Evolutionary conservation across 2,888 invertebrate genomes (phyloP).

Genomic region (Icerya purchasi): DNA sequence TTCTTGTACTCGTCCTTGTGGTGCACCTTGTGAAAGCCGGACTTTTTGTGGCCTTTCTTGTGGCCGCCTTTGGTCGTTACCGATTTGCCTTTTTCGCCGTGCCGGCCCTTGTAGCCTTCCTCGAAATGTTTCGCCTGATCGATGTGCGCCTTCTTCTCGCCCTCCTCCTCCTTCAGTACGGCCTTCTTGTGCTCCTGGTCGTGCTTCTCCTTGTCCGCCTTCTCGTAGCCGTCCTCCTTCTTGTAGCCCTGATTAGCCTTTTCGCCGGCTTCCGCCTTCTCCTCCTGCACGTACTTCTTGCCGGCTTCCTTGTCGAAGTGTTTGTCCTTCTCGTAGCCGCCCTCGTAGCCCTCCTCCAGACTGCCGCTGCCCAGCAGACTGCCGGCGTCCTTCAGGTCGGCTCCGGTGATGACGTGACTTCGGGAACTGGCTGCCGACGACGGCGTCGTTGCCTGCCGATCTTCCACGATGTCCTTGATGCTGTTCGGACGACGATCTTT

Average conservation of each 20-base stretch:
- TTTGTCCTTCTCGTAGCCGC: constrained; percentile 18
- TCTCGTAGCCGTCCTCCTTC: constrained; percentile 31
- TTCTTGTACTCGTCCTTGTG: constrained; percentile 58
- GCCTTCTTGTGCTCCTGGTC: constrained; percentile 33
- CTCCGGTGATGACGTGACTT: neutral
- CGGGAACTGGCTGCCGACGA: neutral
- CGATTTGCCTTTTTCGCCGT: constrained; percentile 34
- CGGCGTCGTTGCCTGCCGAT: constrained; percentile 2
- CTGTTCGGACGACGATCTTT: constrained; percentile 13
- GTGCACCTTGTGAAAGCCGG: constrained; percentile 49
- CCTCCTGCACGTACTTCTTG: constrained; percentile 29
- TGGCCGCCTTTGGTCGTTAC: constrained; percentile 36
- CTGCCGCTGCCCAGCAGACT: constrained; percentile 7
- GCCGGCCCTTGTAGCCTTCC: constrained; percentile 31
- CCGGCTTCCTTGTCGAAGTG: constrained; percentile 27
- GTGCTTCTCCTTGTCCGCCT: constrained; percentile 34
- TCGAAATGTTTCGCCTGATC: constrained; percentile 34
- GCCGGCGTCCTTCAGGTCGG: constrained; percentile 13
- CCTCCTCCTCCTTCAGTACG: constrained; percentile 31
- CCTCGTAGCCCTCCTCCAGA: constrained; percentile 12
- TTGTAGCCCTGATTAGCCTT: constrained; percentile 35
- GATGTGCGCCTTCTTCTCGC: constrained; percentile 32
- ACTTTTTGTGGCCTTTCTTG: constrained; percentile 46
- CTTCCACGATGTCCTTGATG: constrained; percentile 15
- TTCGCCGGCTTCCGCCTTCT: constrained; percentile 32